Conservation (phyloP, 2,113 vertebrate genomes). For the Gymnogyps californianus region DNA sequence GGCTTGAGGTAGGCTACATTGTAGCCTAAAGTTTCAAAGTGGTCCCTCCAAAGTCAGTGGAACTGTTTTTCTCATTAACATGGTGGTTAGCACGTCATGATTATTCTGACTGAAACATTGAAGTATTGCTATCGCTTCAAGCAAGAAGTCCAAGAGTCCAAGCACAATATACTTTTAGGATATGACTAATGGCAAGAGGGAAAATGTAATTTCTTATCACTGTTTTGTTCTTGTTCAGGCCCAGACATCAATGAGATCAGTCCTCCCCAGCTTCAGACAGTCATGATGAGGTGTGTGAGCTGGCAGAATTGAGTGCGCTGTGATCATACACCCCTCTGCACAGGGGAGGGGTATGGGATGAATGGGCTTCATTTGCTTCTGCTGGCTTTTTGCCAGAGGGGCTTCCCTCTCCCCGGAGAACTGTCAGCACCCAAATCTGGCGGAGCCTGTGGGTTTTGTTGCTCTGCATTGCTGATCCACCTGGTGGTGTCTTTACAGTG, state of each 20-base stretch:
- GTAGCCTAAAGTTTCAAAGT: not conserved
- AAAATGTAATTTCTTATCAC: not conserved
- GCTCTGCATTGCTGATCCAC: not conserved
- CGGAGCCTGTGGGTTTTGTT: not conserved
- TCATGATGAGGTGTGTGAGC: not conserved
- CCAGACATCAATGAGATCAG: not conserved
- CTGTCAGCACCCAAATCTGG: not conserved
- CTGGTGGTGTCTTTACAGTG: not conserved
- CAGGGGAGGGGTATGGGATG: not conserved
- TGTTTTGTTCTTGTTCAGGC: not conserved
- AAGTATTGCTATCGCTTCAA: not conserved
- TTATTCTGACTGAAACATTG: not conserved
- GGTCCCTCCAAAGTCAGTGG: not conserved
- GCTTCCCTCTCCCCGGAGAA: not conserved
- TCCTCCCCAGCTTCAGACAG: not conserved
- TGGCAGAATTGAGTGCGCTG: fast-evolving
- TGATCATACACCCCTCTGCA: fast-evolving
- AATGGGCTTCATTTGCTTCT: not conserved
- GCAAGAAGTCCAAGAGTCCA: not conserved
- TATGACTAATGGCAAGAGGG: not conserved
- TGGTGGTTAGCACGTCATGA: not conserved
- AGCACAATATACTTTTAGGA: not conserved
- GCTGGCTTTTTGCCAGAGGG: not conserved
- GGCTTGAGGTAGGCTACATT: not conserved
- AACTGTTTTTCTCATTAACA: not conserved